Base-by-base conservation (phyloP, 2,797 vertebrate species). In the Chanos chanos region DNA sequence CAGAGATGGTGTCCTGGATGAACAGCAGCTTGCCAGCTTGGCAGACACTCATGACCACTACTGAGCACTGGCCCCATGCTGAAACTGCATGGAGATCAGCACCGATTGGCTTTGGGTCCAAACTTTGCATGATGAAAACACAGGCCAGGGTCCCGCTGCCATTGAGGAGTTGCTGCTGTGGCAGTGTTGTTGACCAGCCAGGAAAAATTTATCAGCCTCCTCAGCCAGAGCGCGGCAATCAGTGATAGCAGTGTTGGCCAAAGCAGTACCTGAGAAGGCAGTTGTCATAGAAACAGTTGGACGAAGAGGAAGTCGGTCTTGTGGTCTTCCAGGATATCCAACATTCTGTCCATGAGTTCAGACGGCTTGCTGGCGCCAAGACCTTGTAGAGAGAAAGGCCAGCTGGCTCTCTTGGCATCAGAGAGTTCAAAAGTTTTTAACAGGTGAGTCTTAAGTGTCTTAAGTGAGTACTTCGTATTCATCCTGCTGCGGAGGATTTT, bases 61-160 rank as follows among this genome's bases (percentile, higher is more conserved):
- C n/a, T n/a, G n/a, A n/a, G n/a, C n/a, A n/a, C n/a, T n/a, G n/a
- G n/a, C n/a, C n/a, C n/a, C n/a, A n/a, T n/a, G n/a, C n/a, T n/a
- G n/a, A n/a, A n/a, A n/a, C n/a, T n/a, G n/a, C 61, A 72, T 1
- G 54, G 57, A 1, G 39, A 13, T 3, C 12, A 15, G 21, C 61
- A 60, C 4, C 28, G 48, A 4, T 27, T 40, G 2, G 52, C 58
- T 7, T 50, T 73, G 18, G 33, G 4, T n/a, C 66, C 71, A 36
- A 54, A 66, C 6, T 25, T 24, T 1, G 18, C 52, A n/a, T 73
- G 63, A 27, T 59, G 65, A 16, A 57, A 58, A n/a, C 66, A 65
- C 18, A 57, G 16, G 37, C 50, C 13, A 5, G 34, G n/a, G 13
- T 24, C 1, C 19, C 16, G 10, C 13, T 19, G 48, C 5, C 27